Base-by-base conservation (phyloP, 2,888 invertebrate species). In the Deilephila porcellus region DNA sequence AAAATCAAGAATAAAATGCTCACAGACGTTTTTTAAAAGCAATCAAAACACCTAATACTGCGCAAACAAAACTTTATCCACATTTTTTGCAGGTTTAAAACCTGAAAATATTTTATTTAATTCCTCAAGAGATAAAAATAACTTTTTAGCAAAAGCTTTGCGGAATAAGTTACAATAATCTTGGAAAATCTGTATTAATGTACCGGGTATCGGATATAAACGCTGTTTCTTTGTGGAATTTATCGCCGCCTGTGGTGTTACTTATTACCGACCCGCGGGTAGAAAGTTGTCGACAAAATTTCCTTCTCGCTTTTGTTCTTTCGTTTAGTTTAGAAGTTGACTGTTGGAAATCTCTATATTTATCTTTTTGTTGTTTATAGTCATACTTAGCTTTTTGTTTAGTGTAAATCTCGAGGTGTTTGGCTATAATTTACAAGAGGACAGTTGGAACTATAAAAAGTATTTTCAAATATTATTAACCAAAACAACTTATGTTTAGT, bases 111-210 rank as follows among this genome's bases (percentile, higher is more conserved):
- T 67, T 52, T 67, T 67, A 52, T 52, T 71, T 75, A 72, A 78
- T 78, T 76, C 74, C 75, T 75, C 74, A 71, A 67, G 71, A 78
- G 71, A 78, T 74, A 74, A 78, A 75, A 75, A 71, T 76, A 73
- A 74, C 77, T 80, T 78, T 77, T 75, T 70, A 60, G 71, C 73
- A 75, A 73, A 76, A 76, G 73, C 80, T 76, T 77, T 71, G 70
- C 75, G 78, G 81, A 74, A 80, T 85, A 83, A 82, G 81, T 85
- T 80, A 83, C 84, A 84, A 86, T 86, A 85, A 88, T 86, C 85
- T 84, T 78, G 79, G 80, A 85, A 86, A 88, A 88, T 88, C 85
- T 86, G 85, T 88, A 88, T 89, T 88, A 88, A 88, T 88, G 86
- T 85, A 77, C 75, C 71, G 81, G 83, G 83, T 85, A 85, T 88